phyloP scores from a whole-genome alignment of 2,113 vertebrate genomes.

The Oophaga pumilio region DNA sequence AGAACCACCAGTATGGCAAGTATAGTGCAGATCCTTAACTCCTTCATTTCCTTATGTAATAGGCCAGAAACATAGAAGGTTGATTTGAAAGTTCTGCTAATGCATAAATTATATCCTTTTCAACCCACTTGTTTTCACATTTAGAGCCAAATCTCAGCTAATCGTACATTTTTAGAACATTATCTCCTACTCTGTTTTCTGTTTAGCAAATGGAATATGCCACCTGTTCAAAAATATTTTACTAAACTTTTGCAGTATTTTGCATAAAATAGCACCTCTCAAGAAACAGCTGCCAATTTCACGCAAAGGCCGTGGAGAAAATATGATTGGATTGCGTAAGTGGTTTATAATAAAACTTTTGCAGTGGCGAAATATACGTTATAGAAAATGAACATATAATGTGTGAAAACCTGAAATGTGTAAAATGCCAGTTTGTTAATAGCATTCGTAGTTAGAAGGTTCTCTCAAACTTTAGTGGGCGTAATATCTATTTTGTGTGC shows the following conservation, averaged over 20 bases:
- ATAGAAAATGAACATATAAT: constrained; percentile 2
- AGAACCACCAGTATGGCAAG: neutral
- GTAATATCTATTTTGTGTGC: neutral
- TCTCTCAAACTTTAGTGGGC: neutral
- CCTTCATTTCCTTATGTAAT: constrained; percentile 18
- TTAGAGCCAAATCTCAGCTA: constrained; percentile 52
- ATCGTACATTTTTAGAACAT: constrained; percentile 56
- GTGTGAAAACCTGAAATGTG: constrained; percentile 37
- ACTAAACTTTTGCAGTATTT: constrained; percentile 55
- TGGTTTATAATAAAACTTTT: constrained; percentile 17
- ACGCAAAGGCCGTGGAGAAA: neutral
- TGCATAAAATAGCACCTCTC: constrained; percentile 56
- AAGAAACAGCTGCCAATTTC: constrained; percentile 38
- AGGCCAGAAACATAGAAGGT: constrained; percentile 32
- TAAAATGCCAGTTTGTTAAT: constrained; percentile 7
- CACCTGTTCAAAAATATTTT: constrained; percentile 59
- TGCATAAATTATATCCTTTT: constrained; percentile 49
- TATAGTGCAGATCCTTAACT: neutral
- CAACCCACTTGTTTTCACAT: constrained; percentile 56
- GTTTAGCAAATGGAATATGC: constrained; percentile 57
- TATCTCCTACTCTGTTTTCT: constrained; percentile 58
- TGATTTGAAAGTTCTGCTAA: constrained; percentile 47
- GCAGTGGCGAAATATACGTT: constrained; percentile 1
- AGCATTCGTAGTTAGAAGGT: constrained; percentile 6
- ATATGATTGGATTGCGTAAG: constrained; percentile 20